These are phyloP conservation scores for Smutsia gigantea DNA, from an alignment of 2,797 vertebrate species.

Conservation along the genomic window DNA sequence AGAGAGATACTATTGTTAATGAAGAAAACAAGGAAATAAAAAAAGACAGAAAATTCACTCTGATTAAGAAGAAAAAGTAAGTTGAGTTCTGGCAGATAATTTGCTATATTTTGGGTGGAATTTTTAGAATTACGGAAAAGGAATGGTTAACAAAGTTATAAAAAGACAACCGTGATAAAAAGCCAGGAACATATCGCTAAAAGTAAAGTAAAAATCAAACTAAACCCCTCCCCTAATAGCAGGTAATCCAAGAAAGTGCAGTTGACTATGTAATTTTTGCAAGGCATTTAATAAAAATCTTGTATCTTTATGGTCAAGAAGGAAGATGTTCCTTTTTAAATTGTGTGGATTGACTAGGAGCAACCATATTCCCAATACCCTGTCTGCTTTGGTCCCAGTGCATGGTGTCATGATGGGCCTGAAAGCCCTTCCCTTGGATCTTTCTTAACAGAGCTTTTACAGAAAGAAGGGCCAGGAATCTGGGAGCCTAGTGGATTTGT, in stretches of 20 bases:
- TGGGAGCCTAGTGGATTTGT: background rate
- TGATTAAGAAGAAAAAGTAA: background rate
- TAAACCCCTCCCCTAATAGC: background rate
- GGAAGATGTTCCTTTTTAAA: background rate
- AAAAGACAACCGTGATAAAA: background rate
- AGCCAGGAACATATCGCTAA: background rate
- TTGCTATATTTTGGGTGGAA: background rate
- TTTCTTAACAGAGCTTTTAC: background rate
- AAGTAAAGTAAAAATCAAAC: slow-evolving; percentile 5
- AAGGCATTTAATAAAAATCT: background rate
- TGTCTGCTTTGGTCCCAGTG: background rate
- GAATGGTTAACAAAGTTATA: background rate
- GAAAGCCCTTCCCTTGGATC: background rate
- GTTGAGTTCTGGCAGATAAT: background rate
- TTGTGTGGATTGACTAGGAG: background rate
- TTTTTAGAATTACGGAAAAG: slow-evolving; percentile 46
- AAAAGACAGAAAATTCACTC: background rate
- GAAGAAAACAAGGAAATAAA: background rate
- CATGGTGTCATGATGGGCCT: background rate
- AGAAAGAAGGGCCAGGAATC: background rate
- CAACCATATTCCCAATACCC: background rate
- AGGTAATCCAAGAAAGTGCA: background rate
- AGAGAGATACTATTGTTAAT: background rate
- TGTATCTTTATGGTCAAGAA: background rate
- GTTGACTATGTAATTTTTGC: background rate